phyloP scores from a whole-genome alignment of 2,113 vertebrate genomes.

The Gymnogyps californianus region DNA sequence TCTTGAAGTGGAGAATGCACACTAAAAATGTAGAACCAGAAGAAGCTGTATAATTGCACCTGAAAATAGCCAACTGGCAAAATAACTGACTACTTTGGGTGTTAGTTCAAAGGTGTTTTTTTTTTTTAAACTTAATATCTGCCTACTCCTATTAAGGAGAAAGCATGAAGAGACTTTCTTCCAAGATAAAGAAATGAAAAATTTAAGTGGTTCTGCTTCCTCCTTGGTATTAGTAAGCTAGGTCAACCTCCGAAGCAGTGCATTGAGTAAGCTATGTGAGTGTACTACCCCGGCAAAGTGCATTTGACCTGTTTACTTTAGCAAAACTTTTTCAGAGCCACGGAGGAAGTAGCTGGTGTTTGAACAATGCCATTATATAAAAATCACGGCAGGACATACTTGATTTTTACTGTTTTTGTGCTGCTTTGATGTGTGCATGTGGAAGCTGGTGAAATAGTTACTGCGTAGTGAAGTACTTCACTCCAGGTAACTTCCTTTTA shows the following conservation, averaged over 20 bases:
- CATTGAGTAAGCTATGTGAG: background rate
- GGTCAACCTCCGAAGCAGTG: accelerated
- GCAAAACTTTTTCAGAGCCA: background rate
- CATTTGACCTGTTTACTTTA: background rate
- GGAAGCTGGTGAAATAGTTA: background rate
- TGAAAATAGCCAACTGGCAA: background rate
- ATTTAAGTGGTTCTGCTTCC: background rate
- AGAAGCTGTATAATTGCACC: background rate
- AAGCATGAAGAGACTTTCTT: background rate
- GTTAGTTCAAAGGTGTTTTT: background rate
- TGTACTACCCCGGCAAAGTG: background rate
- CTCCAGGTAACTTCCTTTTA: background rate
- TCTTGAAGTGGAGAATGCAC: background rate
- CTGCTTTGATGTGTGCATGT: background rate
- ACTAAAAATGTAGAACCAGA: background rate
- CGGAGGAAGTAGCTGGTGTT: background rate
- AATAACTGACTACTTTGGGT: background rate
- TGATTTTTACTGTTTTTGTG: background rate
- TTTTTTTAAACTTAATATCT: background rate
- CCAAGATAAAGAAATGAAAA: background rate
- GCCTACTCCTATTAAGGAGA: background rate
- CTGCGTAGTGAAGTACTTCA: accelerated
- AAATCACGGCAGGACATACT: background rate
- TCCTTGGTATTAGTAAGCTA: background rate
- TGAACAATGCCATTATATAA: background rate